These are phyloP conservation scores for Melospiza georgiana DNA, from an alignment of 2,113 vertebrate genomes.

Conservation along the genomic window DNA sequence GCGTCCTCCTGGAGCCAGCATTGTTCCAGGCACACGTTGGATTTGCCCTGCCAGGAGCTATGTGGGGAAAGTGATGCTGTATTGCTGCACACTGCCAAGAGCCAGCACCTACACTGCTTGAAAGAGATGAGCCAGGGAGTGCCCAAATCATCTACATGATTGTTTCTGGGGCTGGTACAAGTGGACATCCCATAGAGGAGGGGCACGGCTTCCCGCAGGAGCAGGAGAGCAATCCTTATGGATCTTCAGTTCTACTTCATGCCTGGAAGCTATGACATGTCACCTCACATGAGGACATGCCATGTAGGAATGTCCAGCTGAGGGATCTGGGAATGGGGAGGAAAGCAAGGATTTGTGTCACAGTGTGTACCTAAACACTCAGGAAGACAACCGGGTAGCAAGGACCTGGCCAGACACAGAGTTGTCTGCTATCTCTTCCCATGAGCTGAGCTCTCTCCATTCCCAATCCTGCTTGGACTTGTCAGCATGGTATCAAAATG, in stretches of 20 bases:
- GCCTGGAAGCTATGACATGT: background rate
- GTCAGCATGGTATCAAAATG: background rate
- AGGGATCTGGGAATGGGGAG: background rate
- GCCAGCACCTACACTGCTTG: background rate
- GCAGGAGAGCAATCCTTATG: background rate
- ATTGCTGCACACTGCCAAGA: background rate
- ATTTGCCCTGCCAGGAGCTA: background rate
- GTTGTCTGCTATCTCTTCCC: background rate
- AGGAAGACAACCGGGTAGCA: background rate
- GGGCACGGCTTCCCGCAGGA: background rate
- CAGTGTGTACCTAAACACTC: background rate
- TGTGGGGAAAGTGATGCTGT: background rate
- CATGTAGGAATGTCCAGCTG: accelerated
- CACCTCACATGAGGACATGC: background rate
- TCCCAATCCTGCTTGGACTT: background rate
- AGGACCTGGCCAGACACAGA: background rate
- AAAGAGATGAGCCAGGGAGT: background rate
- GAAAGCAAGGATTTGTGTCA: background rate
- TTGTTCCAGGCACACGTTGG: background rate
- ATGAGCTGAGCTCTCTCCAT: background rate
- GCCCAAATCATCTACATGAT: background rate
- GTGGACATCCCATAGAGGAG: background rate
- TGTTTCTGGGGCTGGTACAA: background rate
- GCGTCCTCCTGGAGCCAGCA: background rate
- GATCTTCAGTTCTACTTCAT: background rate